Evolutionary conservation across 2,888 invertebrate species (phyloP).

Genomic region (Copidosoma aretas): DNA sequence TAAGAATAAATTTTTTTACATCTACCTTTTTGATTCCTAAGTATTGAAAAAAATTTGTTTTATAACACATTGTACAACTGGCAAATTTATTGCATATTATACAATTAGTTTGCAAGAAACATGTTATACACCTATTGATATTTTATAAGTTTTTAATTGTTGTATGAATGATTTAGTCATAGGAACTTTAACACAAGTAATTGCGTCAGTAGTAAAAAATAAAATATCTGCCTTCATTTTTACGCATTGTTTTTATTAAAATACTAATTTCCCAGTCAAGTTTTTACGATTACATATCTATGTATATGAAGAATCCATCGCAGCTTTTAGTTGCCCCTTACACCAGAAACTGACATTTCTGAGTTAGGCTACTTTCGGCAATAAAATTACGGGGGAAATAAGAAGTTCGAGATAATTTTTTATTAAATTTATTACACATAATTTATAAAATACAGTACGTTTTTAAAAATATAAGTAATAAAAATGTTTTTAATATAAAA

Average conservation of each 20-base stretch:
- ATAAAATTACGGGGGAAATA: no score
- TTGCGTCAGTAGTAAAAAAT: not conserved
- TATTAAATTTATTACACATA: constrained; percentile 31
- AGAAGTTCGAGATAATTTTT: constrained; percentile 11
- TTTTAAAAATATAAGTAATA: constrained; percentile 18
- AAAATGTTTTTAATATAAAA: constrained; percentile 30
- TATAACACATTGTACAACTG: not conserved
- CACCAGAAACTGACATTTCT: no score
- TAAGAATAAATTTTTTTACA: not conserved
- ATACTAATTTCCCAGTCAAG: no score
- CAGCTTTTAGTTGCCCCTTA: no score
- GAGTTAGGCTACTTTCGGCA: no score
- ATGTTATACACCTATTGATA: not conserved
- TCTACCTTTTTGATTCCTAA: no score
- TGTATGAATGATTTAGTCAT: not conserved
- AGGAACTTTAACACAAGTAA: not conserved
- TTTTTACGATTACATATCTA: no score
- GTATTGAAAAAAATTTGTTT: not conserved
- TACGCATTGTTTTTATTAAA: no score
- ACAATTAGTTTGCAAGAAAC: not conserved
- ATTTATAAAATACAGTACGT: constrained; percentile 30
- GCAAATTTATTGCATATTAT: not conserved
- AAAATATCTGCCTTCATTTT: not conserved
- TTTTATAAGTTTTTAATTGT: not conserved
- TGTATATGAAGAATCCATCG: no score